These are phyloP conservation scores for Campoletis sonorensis DNA, from an alignment of 1,140 invertebrate species.

Conservation along the genomic window DNA sequence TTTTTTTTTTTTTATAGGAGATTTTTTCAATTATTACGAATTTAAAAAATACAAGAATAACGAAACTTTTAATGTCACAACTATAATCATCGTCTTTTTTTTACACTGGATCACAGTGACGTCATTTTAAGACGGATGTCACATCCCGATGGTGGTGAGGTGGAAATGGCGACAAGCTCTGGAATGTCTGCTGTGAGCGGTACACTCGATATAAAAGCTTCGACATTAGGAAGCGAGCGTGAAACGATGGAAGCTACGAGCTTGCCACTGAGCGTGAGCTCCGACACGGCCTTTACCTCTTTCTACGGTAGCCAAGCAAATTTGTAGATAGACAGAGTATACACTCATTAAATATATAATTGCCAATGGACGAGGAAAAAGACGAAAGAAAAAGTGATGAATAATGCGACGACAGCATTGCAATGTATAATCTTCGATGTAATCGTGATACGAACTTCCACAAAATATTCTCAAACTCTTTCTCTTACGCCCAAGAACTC, in stretches of 20 bases:
- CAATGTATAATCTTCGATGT: constrained; percentile 27
- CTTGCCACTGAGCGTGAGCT: constrained; percentile 75
- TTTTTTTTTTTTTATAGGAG: too few relatives aligned
- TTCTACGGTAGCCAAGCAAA: constrained; percentile 80
- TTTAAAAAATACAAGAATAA: too few relatives aligned
- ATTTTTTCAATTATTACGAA: too few relatives aligned
- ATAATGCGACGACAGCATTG: neutral
- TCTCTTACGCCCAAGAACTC: neutral
- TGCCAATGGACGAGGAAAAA: constrained; percentile 1
- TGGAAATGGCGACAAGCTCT: constrained; percentile 72
- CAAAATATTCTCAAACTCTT: constrained; percentile 2
- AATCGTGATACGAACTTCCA: constrained; percentile 26
- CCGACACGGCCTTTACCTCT: constrained; percentile 83
- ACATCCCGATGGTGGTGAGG: constrained; percentile 69
- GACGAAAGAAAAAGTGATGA: neutral
- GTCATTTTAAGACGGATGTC: constrained; percentile 73
- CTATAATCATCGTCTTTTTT: constrained; percentile 23
- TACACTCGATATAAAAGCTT: constrained; percentile 69
- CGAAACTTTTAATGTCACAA: neutral
- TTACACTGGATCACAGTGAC: constrained; percentile 57
- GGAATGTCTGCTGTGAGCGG: constrained; percentile 69
- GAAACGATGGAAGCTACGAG: constrained; percentile 70
- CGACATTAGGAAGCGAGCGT: constrained; percentile 68
- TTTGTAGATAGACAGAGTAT: constrained; percentile 48
- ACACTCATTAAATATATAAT: constrained; percentile 24